Conservation (phyloP, 2,797 vertebrate genomes). For the Alfaro cultratus region DNA sequence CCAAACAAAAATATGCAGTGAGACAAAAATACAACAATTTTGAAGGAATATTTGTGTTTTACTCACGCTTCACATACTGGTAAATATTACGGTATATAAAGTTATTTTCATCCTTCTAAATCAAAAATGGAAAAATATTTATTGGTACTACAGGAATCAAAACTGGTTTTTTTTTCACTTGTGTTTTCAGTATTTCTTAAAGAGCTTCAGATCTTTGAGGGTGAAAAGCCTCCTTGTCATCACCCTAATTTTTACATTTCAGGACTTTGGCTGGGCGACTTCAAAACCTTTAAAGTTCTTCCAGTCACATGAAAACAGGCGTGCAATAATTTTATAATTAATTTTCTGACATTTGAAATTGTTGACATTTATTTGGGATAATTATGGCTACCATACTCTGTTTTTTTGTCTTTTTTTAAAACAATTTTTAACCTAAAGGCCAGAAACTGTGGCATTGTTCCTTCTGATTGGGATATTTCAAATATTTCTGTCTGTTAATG, state of each 20-base stretch:
- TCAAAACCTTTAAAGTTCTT: no score
- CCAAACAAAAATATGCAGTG: background rate
- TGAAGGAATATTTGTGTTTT: background rate
- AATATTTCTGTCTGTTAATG: background rate
- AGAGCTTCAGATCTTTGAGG: background rate
- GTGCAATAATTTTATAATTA: background rate
- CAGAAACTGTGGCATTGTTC: background rate
- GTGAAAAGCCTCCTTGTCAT: background rate
- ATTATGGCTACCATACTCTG: background rate
- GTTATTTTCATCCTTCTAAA: background rate
- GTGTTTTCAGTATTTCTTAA: background rate
- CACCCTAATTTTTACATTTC: background rate
- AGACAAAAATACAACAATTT: background rate
- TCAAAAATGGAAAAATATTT: background rate
- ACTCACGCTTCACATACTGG: background rate
- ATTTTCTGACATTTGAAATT: background rate
- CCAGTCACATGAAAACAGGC: no score
- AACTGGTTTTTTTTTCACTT: background rate
- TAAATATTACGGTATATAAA: background rate
- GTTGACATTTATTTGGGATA: background rate
- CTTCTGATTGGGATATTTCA: background rate
- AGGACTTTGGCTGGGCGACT: no score
- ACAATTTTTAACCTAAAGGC: background rate
- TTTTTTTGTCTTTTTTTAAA: background rate
- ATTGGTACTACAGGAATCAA: background rate